A percentile compares a stretch with the other conserved stretches of the same genome.
Conservation (phyloP, 1,140 invertebrate species). For the Matsumurasca onukii region DNA sequence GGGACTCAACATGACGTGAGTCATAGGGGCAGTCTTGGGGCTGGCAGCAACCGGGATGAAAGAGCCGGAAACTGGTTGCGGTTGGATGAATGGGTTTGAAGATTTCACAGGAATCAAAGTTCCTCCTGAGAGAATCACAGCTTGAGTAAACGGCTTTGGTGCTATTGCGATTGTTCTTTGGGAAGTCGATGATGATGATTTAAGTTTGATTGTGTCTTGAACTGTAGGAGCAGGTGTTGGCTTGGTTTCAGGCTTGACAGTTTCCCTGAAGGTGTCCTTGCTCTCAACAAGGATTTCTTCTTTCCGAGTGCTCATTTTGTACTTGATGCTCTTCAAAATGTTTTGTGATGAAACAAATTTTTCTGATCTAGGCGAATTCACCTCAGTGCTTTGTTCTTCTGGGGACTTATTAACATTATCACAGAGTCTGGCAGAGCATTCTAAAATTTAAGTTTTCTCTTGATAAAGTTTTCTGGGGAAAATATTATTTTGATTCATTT, state of each 20-base stretch:
- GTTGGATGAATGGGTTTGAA: conserved; percentile 1
- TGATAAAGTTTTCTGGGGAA: too few relatives aligned
- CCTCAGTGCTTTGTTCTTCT: conserved; percentile 10
- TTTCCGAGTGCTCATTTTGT: conserved; percentile 71
- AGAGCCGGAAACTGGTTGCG: conserved; percentile 20
- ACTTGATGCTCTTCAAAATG: conserved; percentile 71
- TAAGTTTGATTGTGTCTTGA: too few relatives aligned
- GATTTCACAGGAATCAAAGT: conserved; percentile 31
- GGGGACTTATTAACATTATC: background rate
- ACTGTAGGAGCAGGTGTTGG: conserved; percentile 19
- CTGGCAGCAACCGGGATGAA: conserved; percentile 32
- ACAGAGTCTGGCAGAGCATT: background rate
- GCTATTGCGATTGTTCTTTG: conserved; percentile 45
- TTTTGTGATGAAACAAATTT: conserved; percentile 54
- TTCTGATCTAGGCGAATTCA: conserved; percentile 35
- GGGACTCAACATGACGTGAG: conserved; percentile 29
- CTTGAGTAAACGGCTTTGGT: conserved; percentile 45
- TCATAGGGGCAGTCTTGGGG: conserved; percentile 14
- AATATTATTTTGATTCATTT: too few relatives aligned
- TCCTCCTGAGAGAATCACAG: conserved; percentile 41
- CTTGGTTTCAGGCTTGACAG: conserved; percentile 8
- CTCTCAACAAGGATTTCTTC: conserved; percentile 59
- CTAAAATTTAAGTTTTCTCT: background rate
- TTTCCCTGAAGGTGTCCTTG: conserved; percentile 53
- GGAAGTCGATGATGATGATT: conserved; percentile 11